Percentiles rank a stretch among this genome's conserved stretches.
These are phyloP conservation scores for Hymenopus coronatus DNA, from an alignment of 2,888 invertebrate species.

Conservation along the genomic window DNA sequence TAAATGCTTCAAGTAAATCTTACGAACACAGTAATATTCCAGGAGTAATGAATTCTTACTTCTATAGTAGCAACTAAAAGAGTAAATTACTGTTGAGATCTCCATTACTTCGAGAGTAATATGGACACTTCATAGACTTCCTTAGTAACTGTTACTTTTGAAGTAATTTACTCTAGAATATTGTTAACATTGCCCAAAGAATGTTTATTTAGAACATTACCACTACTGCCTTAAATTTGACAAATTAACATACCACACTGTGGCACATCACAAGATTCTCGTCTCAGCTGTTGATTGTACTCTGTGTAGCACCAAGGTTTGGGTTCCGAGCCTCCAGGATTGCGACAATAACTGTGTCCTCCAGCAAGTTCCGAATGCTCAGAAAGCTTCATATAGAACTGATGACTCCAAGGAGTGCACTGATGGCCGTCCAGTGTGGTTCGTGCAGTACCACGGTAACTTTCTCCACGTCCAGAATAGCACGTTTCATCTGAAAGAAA, in stretches of 20 bases:
- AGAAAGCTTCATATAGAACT: conserved; percentile 69
- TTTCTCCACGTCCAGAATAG: conserved; percentile 81
- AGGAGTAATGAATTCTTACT: too few species aligned
- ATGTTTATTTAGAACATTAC: too few species aligned
- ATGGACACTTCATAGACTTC: too few species aligned
- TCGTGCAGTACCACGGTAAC: conserved; percentile 73
- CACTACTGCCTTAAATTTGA: background rate
- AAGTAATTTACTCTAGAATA: too few species aligned
- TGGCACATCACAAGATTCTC: conserved; percentile 82
- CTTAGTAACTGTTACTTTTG: too few species aligned
- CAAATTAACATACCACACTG: conserved; percentile 66
- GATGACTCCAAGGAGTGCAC: conserved; percentile 84
- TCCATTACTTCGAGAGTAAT: too few species aligned
- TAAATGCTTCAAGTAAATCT: too few species aligned
- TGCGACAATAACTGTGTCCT: conserved; percentile 84
- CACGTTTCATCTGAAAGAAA: conserved; percentile 69
- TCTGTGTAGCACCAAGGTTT: conserved; percentile 83
- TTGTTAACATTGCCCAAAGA: too few species aligned
- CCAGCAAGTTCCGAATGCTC: conserved; percentile 83
- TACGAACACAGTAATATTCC: too few species aligned
- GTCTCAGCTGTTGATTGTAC: conserved; percentile 64
- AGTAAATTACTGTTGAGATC: too few species aligned
- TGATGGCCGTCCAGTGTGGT: conserved; percentile 38
- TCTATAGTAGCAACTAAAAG: too few species aligned
- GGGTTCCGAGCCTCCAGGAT: conserved; percentile 76